These are phyloP conservation scores for Cardinalis cardinalis DNA, from an alignment of 2,113 vertebrate species.

Conservation along the genomic window DNA sequence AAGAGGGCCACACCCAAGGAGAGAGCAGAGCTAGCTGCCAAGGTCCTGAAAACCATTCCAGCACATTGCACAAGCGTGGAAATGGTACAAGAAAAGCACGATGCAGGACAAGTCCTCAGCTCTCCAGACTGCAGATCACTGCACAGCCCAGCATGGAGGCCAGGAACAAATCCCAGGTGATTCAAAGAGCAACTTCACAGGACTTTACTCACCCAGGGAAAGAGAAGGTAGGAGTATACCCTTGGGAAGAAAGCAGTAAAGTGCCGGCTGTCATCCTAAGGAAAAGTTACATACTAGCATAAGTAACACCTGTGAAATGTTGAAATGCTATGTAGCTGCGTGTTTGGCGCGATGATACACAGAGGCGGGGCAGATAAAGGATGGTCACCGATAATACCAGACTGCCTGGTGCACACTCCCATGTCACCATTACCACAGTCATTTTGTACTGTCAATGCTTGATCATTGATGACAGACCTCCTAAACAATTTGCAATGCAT, in stretches of 20 bases:
- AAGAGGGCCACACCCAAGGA: constrained; percentile 18
- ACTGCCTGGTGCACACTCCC: not conserved
- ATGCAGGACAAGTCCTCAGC: not conserved
- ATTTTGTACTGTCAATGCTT: not conserved
- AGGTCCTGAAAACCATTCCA: constrained; percentile 34
- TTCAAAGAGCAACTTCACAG: not conserved
- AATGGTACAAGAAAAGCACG: constrained; percentile 15
- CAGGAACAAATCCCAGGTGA: not conserved
- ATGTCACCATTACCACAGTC: not conserved
- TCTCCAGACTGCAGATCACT: not conserved
- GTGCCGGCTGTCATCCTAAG: not conserved
- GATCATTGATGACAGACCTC: not conserved
- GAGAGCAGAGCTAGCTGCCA: not conserved
- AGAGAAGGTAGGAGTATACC: not conserved
- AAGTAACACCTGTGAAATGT: constrained; percentile 1
- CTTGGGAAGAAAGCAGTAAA: not conserved
- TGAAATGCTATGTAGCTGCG: not conserved
- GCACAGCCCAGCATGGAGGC: not conserved
- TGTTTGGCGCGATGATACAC: not conserved
- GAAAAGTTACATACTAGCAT: not conserved
- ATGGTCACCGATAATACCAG: not conserved
- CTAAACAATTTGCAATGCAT: not conserved
- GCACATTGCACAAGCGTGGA: constrained; percentile 19
- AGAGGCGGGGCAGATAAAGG: constrained; percentile 21
- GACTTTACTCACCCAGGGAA: not conserved